phyloP scores from a whole-genome alignment of 2,888 invertebrate species.

The Julus scanicus region DNA sequence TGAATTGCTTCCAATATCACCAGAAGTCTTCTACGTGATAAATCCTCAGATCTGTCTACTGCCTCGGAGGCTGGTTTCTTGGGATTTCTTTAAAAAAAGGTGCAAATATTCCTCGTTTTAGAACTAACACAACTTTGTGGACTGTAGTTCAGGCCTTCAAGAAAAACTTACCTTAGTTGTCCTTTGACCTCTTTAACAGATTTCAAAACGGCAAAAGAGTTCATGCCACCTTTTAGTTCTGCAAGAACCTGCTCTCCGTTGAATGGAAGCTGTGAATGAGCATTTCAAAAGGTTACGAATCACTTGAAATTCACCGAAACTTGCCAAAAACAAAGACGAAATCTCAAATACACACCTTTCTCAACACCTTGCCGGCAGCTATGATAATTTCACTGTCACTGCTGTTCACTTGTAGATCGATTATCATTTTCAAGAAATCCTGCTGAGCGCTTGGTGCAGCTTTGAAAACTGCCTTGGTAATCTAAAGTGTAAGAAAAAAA shows the following conservation, averaged over 20 bases:
- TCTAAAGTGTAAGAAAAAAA: not conserved
- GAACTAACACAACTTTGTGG: not conserved
- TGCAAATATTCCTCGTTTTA: not conserved
- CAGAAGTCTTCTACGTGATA: constrained; percentile 72
- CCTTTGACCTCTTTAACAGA: constrained; percentile 30
- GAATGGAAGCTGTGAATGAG: constrained; percentile 28
- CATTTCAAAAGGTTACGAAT: too few species aligned
- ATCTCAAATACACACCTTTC: constrained; percentile 22
- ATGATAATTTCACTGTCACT: not conserved
- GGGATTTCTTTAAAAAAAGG: not conserved
- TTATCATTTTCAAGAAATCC: constrained; percentile 41
- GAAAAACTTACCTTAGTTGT: not conserved
- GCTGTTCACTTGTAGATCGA: constrained; percentile 48
- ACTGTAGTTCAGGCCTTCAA: too few species aligned
- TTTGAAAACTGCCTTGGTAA: constrained; percentile 37
- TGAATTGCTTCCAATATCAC: constrained; percentile 85
- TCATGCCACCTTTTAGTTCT: constrained; percentile 10
- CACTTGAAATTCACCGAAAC: not conserved
- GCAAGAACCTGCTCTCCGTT: not conserved
- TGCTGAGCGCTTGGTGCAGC: constrained; percentile 11
- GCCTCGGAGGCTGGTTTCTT: not conserved
- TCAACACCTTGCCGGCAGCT: constrained; percentile 41
- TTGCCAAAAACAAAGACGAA: not conserved
- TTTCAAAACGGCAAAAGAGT: not conserved
- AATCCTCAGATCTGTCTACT: not conserved